These are phyloP conservation scores for Chesias legatella DNA, from an alignment of 2,888 invertebrate species.

Conservation along the genomic window DNA sequence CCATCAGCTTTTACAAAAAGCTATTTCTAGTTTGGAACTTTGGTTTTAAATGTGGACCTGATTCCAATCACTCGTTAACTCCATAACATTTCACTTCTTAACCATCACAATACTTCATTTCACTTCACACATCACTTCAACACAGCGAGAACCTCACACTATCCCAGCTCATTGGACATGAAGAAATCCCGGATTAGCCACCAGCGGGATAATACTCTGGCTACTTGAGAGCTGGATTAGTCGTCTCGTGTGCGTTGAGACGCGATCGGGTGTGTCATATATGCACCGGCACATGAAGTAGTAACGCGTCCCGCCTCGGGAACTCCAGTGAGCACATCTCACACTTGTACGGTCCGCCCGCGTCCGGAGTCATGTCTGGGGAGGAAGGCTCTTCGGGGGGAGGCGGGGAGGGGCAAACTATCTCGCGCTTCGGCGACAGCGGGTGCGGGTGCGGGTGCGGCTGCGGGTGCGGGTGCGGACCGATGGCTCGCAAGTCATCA, in stretches of 20 bases:
- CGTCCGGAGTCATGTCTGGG: slow-evolving; percentile 32
- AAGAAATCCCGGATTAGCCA: too few species aligned
- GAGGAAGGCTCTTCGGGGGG: slow-evolving; percentile 10
- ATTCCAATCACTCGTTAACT: slow-evolving; percentile 1
- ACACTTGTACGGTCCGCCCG: slow-evolving; percentile 84
- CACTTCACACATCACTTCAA: too few species aligned
- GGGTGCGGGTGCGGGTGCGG: slow-evolving; percentile 34
- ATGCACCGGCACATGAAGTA: slow-evolving; percentile 89
- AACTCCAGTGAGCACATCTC: slow-evolving; percentile 91
- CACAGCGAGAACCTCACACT: too few species aligned
- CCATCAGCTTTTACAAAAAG: too few species aligned
- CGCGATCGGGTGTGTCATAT: slow-evolving; percentile 78
- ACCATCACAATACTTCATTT: too few species aligned
- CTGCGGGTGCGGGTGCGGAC: slow-evolving; percentile 31
- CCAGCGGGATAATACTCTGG: too few species aligned
- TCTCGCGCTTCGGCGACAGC: slow-evolving; percentile 24
- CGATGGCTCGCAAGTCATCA: slow-evolving; percentile 64
- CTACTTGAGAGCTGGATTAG: too few species aligned
- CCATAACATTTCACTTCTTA: not conserved
- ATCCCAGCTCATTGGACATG: too few species aligned
- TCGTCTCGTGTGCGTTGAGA: not conserved
- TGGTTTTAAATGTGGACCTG: slow-evolving; percentile 5
- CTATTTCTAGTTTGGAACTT: slow-evolving; percentile 4
- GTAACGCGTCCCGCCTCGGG: slow-evolving; percentile 85
- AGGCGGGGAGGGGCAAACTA: slow-evolving; percentile 20